A percentile compares a stretch with the other conserved stretches of the same genome.
These are phyloP conservation scores for Rhagoletis zephyria DNA, from an alignment of 1,140 invertebrate genomes.

Conservation along the genomic window DNA sequence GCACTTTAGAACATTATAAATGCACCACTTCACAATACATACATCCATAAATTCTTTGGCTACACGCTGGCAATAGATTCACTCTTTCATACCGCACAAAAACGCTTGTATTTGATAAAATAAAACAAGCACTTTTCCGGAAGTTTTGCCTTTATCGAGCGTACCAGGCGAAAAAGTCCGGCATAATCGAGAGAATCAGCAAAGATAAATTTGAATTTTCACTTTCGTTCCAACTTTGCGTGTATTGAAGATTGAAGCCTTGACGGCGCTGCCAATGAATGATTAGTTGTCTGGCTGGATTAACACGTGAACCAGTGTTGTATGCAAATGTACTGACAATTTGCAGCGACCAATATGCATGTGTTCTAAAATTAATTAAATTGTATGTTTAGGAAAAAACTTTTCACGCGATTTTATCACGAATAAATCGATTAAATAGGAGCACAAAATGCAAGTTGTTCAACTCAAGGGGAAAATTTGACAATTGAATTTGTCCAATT, in stretches of 20 bases:
- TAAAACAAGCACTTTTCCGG: neutral
- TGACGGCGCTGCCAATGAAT: neutral
- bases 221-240: conserved; percentile 37
- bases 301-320: conserved; percentile 46
- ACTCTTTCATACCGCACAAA: neutral
- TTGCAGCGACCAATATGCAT: neutral
- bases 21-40: neutral
- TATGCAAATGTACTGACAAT: neutral
- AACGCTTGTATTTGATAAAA: neutral
- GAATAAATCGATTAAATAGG: neutral
- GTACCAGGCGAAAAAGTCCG: neutral
- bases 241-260: conserved; percentile 5
- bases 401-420: neutral
- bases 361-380: neutral
- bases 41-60: neutral
- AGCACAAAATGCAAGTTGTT: neutral
- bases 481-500: conserved; percentile 36
- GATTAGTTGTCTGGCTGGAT: neutral
- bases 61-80: neutral
- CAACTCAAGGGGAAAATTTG: neutral
- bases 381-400: neutral
- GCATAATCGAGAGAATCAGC: conserved; percentile 26
- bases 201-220: conserved; percentile 24
- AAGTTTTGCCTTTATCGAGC: neutral
- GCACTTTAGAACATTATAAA: neutral